Evolutionary conservation across 1,140 invertebrate species (phyloP).

Genomic region (Pseudomyrmex concolor): DNA sequence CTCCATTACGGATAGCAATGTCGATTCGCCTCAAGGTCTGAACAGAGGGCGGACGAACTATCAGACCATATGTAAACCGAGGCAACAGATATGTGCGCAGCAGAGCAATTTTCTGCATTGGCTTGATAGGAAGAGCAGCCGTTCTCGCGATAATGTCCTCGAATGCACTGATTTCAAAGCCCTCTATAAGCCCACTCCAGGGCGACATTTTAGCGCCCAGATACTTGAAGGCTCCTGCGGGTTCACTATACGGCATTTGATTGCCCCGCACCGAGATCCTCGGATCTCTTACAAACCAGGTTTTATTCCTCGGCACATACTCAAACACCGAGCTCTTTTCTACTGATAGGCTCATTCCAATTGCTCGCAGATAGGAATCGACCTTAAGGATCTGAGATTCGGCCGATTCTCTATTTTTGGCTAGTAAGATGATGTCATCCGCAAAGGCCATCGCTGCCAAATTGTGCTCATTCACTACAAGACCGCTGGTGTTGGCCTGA

Average conservation of each 20-base stretch:
- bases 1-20: neutral
- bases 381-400: neutral
- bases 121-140: neutral
- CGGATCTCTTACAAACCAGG: neutral
- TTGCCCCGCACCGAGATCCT: accelerated
- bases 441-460: neutral
- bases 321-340: neutral
- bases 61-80: neutral
- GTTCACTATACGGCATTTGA: neutral
- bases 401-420: slow-evolving; percentile 52
- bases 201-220: neutral
- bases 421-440: slow-evolving; percentile 42
- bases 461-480: neutral
- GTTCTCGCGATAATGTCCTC: neutral
- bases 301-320: neutral
- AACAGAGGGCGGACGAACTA: neutral
- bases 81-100: neutral
- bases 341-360: neutral
- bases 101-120: slow-evolving; percentile 8
- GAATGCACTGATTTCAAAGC: neutral
- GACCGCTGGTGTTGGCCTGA: neutral
- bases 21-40: neutral
- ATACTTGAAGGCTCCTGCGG: neutral
- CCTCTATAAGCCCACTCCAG: neutral
- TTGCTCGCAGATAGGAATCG: accelerated